Evolutionary conservation across 2,113 vertebrate genomes (phyloP).

Genomic region (Periophthalmus modestus): DNA sequence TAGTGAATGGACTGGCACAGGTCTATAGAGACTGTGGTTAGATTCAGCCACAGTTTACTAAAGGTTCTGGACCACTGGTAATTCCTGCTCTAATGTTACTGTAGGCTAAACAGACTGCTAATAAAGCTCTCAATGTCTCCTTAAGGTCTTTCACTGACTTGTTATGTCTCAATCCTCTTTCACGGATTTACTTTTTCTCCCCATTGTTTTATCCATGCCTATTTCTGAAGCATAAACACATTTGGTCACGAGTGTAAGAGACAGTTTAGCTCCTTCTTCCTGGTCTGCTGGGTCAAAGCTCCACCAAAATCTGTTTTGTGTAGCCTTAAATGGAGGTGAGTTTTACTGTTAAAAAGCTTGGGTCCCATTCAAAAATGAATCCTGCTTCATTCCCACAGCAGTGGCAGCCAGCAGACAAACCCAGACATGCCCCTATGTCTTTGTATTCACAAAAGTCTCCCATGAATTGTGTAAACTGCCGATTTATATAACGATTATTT

Average conservation of each 20-base stretch:
- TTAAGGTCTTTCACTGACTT: constrained; percentile 8
- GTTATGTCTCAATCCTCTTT: constrained; percentile 27
- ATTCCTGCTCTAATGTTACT: constrained; percentile 21
- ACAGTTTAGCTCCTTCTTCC: constrained; percentile 31
- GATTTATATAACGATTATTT: constrained; percentile 25
- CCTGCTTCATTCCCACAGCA: constrained; percentile 25
- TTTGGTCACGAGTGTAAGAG: constrained; percentile 51
- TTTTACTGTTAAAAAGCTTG: constrained; percentile 40
- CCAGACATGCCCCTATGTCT: constrained; percentile 37
- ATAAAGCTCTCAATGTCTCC: constrained; percentile 15
- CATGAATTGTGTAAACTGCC: constrained; percentile 36
- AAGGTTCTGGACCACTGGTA: constrained; percentile 19
- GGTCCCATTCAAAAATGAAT: constrained; percentile 28
- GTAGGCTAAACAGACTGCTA: constrained; percentile 15
- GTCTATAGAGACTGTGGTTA: constrained; percentile 23
- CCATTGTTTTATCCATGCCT: constrained; percentile 46
- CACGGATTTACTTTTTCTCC: constrained; percentile 26
- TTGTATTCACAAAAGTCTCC: constrained; percentile 34
- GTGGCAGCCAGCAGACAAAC: constrained; percentile 41
- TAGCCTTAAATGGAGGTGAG: constrained; percentile 48
- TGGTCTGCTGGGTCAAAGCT: constrained; percentile 34
- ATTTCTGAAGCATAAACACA: constrained; percentile 59
- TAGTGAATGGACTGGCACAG: constrained; percentile 17
- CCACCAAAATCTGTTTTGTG: constrained; percentile 43
- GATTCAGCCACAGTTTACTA: constrained; percentile 19